Evolutionary conservation across 2,888 invertebrate species (phyloP).

Genomic region (Seladonia tumulorum): DNA sequence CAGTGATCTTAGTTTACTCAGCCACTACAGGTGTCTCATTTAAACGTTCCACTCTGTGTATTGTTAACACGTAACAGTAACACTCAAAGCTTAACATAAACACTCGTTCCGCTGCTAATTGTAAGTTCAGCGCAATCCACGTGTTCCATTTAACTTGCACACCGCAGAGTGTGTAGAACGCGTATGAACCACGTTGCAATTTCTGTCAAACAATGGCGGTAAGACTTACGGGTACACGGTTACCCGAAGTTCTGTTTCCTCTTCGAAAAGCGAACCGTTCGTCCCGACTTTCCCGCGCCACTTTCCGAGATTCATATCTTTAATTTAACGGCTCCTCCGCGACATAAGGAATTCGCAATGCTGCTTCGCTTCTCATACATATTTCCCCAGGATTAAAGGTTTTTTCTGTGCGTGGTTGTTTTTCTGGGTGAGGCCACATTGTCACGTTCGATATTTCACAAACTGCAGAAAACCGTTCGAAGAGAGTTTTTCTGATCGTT

Average conservation of each 20-base stretch:
- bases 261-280: not conserved
- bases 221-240: not conserved
- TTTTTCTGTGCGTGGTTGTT: no score
- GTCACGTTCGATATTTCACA: conserved; percentile 7
- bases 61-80: not conserved
- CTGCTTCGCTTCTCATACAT: not conserved
- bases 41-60: not conserved
- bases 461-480: conserved; percentile 22
- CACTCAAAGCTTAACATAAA: not conserved
- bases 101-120: not conserved
- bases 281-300: not conserved
- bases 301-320: not conserved
- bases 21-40: not conserved
- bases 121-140: not conserved
- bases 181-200: not conserved
- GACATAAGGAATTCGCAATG: not conserved
- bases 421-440: not conserved
- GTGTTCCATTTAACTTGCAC: not conserved
- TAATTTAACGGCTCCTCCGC: not conserved
- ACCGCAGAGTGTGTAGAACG: not conserved
- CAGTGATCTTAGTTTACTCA: not conserved
- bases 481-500: conserved; percentile 57
- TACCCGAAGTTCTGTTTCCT: not conserved
- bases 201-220: not conserved
- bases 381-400: not conserved